Evolutionary conservation across 53 echinoderm and acorn worm genomes (phyloP).

Genomic region (Stichopus horrens): DNA sequence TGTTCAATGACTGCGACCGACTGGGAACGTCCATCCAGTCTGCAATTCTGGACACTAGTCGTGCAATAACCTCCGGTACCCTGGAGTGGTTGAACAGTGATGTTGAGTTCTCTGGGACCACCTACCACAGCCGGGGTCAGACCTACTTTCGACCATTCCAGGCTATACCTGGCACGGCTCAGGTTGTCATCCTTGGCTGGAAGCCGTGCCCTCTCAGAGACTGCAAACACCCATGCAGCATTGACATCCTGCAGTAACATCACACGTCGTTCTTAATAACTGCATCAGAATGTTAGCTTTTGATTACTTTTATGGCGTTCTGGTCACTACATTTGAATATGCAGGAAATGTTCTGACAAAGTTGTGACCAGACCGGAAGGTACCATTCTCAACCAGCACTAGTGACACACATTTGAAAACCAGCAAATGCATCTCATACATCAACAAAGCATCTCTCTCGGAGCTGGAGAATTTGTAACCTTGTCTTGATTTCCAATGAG

Average conservation of each 20-base stretch:
- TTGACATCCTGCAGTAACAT: conserved; percentile 20
- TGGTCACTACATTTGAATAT: too few species aligned
- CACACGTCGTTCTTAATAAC: too few species aligned
- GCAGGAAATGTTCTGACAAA: too few species aligned
- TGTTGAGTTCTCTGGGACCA: conserved; percentile 7
- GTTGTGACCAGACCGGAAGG: too few species aligned
- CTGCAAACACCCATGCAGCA: conserved; percentile 42
- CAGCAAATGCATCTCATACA: too few species aligned
- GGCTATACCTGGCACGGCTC: conserved; percentile 23
- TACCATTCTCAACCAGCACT: too few species aligned
- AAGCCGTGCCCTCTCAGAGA: conserved; percentile 24
- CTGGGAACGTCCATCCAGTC: conserved; percentile 28
- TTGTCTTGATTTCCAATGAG: too few species aligned
- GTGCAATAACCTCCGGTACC: background rate
- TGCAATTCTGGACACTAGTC: conserved; percentile 7
- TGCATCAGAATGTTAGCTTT: too few species aligned
- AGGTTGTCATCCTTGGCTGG: conserved; percentile 35
- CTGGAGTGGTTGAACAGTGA: conserved; percentile 35
- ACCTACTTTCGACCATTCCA: conserved; percentile 43
- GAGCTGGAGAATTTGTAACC: too few species aligned
- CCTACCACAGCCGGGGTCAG: conserved; percentile 19
- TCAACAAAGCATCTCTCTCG: too few species aligned
- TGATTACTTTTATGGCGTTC: too few species aligned
- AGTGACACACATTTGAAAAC: too few species aligned
- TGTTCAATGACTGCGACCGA: conserved; percentile 35